Percentiles rank a stretch among this genome's conserved stretches.
phyloP scores from a whole-genome alignment of 2,113 vertebrate genomes.

The Petrocephalus microphthalmus region DNA sequence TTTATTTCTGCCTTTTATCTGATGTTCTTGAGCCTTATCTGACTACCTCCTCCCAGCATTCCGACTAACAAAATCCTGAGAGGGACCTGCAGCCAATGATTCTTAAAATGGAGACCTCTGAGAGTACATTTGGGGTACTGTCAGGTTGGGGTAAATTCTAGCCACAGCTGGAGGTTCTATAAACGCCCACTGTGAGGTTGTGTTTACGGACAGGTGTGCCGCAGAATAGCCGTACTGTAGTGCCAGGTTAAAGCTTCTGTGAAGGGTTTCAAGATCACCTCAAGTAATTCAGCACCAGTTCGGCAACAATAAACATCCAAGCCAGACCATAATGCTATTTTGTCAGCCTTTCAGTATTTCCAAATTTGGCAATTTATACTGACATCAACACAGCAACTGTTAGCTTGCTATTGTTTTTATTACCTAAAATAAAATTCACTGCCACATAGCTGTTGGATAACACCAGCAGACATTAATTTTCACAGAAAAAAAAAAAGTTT shows the following conservation, averaged over 20 bases:
- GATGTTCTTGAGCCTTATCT: background rate
- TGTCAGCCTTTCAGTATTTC: background rate
- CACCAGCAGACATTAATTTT: constrained; percentile 1
- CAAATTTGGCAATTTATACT: background rate
- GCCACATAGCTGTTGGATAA: background rate
- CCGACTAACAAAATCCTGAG: background rate
- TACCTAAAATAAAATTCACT: background rate
- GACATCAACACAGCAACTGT: background rate
- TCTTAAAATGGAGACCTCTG: background rate
- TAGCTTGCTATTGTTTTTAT: background rate
- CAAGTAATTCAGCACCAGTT: background rate
- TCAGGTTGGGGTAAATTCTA: too few species aligned
- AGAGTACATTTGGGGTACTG: background rate
- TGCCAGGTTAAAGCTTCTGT: background rate
- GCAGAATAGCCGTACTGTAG: background rate
- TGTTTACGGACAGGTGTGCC: background rate
- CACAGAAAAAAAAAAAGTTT: background rate
- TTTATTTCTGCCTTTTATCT: background rate
- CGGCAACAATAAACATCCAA: background rate
- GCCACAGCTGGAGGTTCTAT: background rate
- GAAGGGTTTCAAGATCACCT: background rate
- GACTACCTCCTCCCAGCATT: background rate
- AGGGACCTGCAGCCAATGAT: background rate
- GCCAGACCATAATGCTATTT: background rate
- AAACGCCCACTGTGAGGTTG: background rate